Base-by-base conservation (phyloP, 2,888 invertebrate genomes). In the Nemotelus nigrinus region DNA sequence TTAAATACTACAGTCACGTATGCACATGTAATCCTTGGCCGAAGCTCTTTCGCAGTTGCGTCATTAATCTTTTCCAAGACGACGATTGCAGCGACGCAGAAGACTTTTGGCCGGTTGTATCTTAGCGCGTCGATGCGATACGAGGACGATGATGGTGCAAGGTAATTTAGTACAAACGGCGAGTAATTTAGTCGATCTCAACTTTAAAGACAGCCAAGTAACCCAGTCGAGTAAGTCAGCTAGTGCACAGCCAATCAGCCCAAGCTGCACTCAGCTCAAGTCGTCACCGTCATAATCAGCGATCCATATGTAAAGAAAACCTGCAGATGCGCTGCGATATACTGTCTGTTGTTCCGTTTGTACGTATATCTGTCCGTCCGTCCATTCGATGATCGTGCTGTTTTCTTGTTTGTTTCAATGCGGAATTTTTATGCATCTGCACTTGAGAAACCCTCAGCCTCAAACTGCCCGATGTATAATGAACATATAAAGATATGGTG, bases 371-470 rank as follows among this genome's bases (percentile, higher is more conserved):
- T 67, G 48, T 50, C n/a, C 10, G 50, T 50, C n/a, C 39, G 67
- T 48, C 48, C 39, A 44, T 39, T 50, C 41, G 67, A 39, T 48
- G 43, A 67, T 67, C 48, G 45, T 65, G 65, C 45, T 65, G 65
- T 65, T 44, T 44, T 64, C 44, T 64, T 8, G 25, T 57, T 3
- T 8, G 57, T 57, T 60, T 44, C 43, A 53, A 70, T 55, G 70
- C 47, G 70, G 50, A 70, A 53, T 70, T 70, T 70, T 70, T 7
- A 53, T 55, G 55, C 70, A 70, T 70, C 70, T 70, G 70, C 70
- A 8, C 41, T n/a, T 39, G 8, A 43, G 43, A 53, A 55, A 70
- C 53, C 47, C 70, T 8, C 53, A 63, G 63, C 63, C 53, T 25
- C 25, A 1, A 25, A 25, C 1, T 25, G 25, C 25, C 25, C 25